Base-by-base conservation (phyloP, 2,113 vertebrate species). In the Numida meleagris region DNA sequence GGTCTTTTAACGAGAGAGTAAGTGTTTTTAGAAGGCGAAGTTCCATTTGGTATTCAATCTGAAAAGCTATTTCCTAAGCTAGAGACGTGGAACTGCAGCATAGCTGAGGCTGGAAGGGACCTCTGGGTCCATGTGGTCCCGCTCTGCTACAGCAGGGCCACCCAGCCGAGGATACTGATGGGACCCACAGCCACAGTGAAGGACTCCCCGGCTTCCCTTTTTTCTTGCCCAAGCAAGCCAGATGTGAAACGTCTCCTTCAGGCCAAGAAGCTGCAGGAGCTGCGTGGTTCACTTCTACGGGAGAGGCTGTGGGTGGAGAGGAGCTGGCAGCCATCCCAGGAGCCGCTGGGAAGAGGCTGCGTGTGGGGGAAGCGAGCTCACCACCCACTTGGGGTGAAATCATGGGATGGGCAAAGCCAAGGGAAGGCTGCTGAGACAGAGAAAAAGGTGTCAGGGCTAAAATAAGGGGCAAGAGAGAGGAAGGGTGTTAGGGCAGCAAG, bases 241-340 rank as follows among this genome's bases (percentile, higher is more conserved):
- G 95, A 62, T 94, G 76, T 72, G 93, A 51, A 73, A 48, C 17
- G 80, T 79, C 77, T 85, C 83, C 77, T 75, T 75, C 46, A 74
- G 86, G 55, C 23, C 3, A 4, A 59, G 74, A 74, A 79, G 89
- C 89, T 48, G 81, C 75, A 58, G 90, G 90, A 96, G 79, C 90
- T 75, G 86, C 50, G 31, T 72, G 86, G 90, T 72, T 84, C 16
- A 76, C 70, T 85, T 79, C 40, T 4, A 12, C 12, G 12, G 88
- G 94, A 96, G 93, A 95, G 91, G 95, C 89, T 0, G 95, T 95
- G 95, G 94, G 95, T 94, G 93, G 93, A 93, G 91, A 93, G 89
- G n/a, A 90, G 93, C 93, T 97, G 93, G 96, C 91, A 23, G 91
- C 7, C 63, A 85, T 80, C 96, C 96, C 87, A 4, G 92, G 57